Base-by-base conservation (phyloP, 2,888 invertebrate species). In the Drosophila subquinaria region DNA sequence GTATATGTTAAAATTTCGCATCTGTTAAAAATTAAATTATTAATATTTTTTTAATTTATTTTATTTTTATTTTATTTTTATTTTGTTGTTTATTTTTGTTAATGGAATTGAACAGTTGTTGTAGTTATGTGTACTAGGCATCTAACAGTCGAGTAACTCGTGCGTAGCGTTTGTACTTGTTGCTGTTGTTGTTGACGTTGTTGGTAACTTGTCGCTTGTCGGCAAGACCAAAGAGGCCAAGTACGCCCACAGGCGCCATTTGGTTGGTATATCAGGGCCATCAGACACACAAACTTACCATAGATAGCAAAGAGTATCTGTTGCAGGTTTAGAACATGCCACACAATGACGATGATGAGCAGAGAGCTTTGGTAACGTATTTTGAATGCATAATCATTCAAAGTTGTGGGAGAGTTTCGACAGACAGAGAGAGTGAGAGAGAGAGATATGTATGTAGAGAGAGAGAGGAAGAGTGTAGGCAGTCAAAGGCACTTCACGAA, bases 321-420 rank as follows among this genome's bases (percentile, higher is more conserved):
- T 45, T 55, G 61, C 68, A 43, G 51, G 65, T 57, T 64, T 68
- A 68, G 68, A 71, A 60, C 67, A 66, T 59, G 50, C 63, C 67
- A 66, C 60, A 63, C 8, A 30, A 30, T 30, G 30, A 30, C 30
- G 62, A 66, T 71, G 69, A 61, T 63, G 57, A 57, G 63, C 52
- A 73, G 75, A 75, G 76, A 82, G 79, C 80, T 83, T 82, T 78
- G 73, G 83, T 75, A 82, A 85, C 79, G 77, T 80, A 82, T 78
- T 81, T 76, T 73, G 85, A 84, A 87, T 89, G 68, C 47, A 70
- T 87, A 84, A 87, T 78, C 67, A 69, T 60, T 51, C 50, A 45
- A 63, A 63, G 45, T 55, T 61, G 53, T 50, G 50, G 38, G 17
- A 64, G 48, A 42, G 23, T 40, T 23, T 8, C 50, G 27, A 35